Evolutionary conservation across 2,888 invertebrate genomes (phyloP), one percentile per base, ranked within the genome.

Genomic region (Meganola albula): DNA sequence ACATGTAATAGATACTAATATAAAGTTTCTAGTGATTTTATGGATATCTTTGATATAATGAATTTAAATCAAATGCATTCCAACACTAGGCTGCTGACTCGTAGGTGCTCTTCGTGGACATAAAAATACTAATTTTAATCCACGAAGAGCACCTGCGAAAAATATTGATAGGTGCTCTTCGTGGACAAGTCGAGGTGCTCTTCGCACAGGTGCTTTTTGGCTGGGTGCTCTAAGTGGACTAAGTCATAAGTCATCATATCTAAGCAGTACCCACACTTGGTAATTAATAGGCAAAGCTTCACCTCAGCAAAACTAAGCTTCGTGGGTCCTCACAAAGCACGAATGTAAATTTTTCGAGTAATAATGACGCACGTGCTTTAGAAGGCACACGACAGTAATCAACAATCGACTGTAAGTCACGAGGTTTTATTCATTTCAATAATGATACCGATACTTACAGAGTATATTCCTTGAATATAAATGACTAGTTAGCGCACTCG

Each of bases 361-460:
- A 63, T 70, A 67, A 66, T 63, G 53, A 56, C 60, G 58, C 75
- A 79, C 80, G 80, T 76, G 78, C 66, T 60, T 53, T 58, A 53
- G 48, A 53, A 63, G 58, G 58, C 70, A 74, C 78, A 78, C 77
- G 76, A 79, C 70, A 59, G 48, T 68, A 71, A 75, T 72, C 72
- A 73, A 79, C 80, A 78, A 80, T 78, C 71, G 70, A 64, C 60
- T 63, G 46, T 63, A 53, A 72, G 78, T 82, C 84, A 84, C 83
- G 84, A 75, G 52, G 44, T 44, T 39, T 46, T 54, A 60, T 63
- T 67, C 60, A 58, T n/a, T n/a, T n/a, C n/a, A n/a, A n/a, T n/a
- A n/a, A n/a, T n/a, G n/a, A n/a, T n/a, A n/a, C n/a, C n/a, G n/a
- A n/a, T n/a, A n/a, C n/a, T n/a, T n/a, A n/a, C n/a, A n/a, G n/a